A percentile compares a stretch with the other conserved stretches of the same genome.
These are phyloP conservation scores for Pocillopora meandrina DNA, from an alignment of 92 coral and sea anemone genomes.

Conservation along the genomic window DNA sequence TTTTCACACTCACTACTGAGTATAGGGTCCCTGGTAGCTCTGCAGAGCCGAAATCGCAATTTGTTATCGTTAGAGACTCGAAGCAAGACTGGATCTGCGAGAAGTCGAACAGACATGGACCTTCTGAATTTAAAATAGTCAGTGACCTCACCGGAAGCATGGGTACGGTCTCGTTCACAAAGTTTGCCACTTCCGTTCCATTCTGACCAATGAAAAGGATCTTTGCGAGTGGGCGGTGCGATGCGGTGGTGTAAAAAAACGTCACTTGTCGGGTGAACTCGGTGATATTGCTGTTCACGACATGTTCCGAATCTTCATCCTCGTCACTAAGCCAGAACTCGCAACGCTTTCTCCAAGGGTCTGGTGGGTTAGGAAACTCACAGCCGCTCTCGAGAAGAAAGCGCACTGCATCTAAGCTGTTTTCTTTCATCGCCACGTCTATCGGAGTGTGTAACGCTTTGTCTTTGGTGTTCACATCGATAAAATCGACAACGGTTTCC, in stretches of 20 bases:
- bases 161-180: constrained; percentile 73
- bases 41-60: constrained; percentile 67
- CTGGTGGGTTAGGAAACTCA: constrained; percentile 51
- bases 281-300: constrained; percentile 55
- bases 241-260: constrained; percentile 69
- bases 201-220: constrained; percentile 79
- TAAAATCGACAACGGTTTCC: constrained; percentile 67
- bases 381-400: constrained; percentile 69
- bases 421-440: constrained; percentile 63
- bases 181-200: constrained; percentile 74
- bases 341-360: constrained; percentile 77
- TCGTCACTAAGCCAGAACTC: constrained; percentile 79
- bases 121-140: constrained; percentile 71
- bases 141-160: constrained; percentile 66
- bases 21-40: constrained; percentile 73
- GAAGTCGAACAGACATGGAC: constrained; percentile 63
- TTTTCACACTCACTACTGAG: constrained; percentile 54
- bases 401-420: constrained; percentile 58
- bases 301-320: constrained; percentile 49
- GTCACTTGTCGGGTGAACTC: constrained; percentile 72
- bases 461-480: constrained; percentile 77
- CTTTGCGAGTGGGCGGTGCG: constrained; percentile 59
- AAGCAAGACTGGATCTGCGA: constrained; percentile 64
- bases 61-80: constrained; percentile 68
- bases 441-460: constrained; percentile 63